phyloP scores from a whole-genome alignment of 2,888 invertebrate species.

The Caenorhabditis panamensis region DNA sequence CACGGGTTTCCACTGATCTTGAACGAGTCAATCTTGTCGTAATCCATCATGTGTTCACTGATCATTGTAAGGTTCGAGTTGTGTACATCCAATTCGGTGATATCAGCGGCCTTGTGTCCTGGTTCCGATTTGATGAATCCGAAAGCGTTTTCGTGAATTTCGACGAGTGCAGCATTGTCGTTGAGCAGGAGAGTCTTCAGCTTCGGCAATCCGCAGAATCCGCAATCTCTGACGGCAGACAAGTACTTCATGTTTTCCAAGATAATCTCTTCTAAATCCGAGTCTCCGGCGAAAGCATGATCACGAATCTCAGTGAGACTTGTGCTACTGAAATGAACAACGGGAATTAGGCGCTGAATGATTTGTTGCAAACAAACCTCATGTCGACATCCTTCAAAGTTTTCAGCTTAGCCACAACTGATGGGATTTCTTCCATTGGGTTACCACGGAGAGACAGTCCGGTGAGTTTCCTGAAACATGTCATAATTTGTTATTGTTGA shows the following conservation, averaged over 20 bases:
- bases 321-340: slow-evolving; percentile 60
- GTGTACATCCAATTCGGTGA: slow-evolving; percentile 42
- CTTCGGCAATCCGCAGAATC: slow-evolving; percentile 66
- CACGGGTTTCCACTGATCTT: slow-evolving; percentile 59
- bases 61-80: slow-evolving; percentile 54
- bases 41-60: slow-evolving; percentile 57
- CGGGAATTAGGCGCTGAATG: neutral
- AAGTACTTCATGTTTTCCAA: slow-evolving; percentile 64
- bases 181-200: slow-evolving; percentile 51
- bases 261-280: slow-evolving; percentile 39
- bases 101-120: slow-evolving; percentile 27
- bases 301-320: slow-evolving; percentile 66
- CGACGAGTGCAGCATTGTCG: slow-evolving; percentile 38
- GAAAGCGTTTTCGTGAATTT: slow-evolving; percentile 67
- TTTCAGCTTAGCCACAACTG: slow-evolving; percentile 62
- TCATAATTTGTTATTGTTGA: neutral
- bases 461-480: slow-evolving; percentile 68
- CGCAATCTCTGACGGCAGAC: slow-evolving; percentile 60
- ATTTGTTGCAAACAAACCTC: slow-evolving; percentile 20
- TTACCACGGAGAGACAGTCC: slow-evolving; percentile 71
- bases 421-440: slow-evolving; percentile 66
- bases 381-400: slow-evolving; percentile 69
- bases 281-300: slow-evolving; percentile 53
- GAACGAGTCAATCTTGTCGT: slow-evolving; percentile 47
- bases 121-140: slow-evolving; percentile 53